Conservation (phyloP, 1,140 invertebrate genomes). For the Nasonia giraulti region DNA sequence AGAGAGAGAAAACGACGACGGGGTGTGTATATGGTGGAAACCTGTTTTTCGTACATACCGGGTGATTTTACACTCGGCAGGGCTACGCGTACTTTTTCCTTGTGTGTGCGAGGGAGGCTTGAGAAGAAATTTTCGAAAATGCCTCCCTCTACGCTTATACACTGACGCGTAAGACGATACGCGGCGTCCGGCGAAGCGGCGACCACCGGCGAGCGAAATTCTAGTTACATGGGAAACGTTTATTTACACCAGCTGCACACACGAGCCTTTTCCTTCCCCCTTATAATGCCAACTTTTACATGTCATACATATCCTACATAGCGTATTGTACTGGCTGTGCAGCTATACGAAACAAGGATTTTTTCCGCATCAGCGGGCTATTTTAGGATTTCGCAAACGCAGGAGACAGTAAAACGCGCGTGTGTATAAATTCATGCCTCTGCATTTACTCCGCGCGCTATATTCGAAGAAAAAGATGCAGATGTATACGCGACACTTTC, state of each 20-base stretch:
- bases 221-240: slow-evolving; percentile 31
- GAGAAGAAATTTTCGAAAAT: slow-evolving; percentile 23
- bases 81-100: too few species aligned
- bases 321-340: too few species aligned
- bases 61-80: too few species aligned
- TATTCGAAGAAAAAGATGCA: too few species aligned
- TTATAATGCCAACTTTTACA: too few species aligned
- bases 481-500: neutral
- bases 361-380: too few species aligned
- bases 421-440: too few species aligned
- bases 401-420: too few species aligned
- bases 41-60: too few species aligned
- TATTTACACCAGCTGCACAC: neutral
- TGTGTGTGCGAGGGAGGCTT: neutral
- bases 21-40: too few species aligned
- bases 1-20: neutral
- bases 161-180: slow-evolving; percentile 10
- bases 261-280: neutral
- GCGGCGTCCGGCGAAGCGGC: slow-evolving; percentile 3
- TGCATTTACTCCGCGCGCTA: neutral
- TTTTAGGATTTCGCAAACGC: too few species aligned
- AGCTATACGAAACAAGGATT: neutral
- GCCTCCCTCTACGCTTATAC: neutral
- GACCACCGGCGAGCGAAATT: slow-evolving; percentile 17
- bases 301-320: too few species aligned